A percentile compares a stretch with the other conserved stretches of the same genome.
These are phyloP conservation scores for Arctia plantaginis DNA, from an alignment of 2,888 invertebrate species.

Conservation along the genomic window DNA sequence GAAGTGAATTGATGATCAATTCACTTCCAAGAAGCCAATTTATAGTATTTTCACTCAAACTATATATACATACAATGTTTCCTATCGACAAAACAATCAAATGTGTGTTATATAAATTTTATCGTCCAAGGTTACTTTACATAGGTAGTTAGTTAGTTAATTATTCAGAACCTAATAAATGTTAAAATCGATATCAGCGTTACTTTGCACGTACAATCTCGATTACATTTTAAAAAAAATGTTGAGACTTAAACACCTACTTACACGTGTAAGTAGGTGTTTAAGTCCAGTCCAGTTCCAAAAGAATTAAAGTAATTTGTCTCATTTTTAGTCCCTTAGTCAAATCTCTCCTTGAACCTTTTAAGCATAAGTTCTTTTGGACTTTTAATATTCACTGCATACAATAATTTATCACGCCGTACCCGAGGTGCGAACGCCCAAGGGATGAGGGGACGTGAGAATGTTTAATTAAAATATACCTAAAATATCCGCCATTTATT, in stretches of 20 bases:
- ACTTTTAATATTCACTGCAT: slow-evolving; percentile 41
- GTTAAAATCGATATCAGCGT: background rate
- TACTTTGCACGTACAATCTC: background rate
- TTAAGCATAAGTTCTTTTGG: slow-evolving; percentile 24
- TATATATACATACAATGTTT: background rate
- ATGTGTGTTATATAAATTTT: background rate
- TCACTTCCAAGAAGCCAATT: background rate
- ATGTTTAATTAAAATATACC: slow-evolving; percentile 73
- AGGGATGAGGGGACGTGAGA: slow-evolving; percentile 56
- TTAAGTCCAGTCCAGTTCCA: too few species aligned
- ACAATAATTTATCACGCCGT: slow-evolving; percentile 50
- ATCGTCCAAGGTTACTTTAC: background rate
- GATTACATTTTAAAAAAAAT: background rate
- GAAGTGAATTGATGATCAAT: too few species aligned
- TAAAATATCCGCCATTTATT: slow-evolving; percentile 68
- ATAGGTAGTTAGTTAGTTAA: background rate
- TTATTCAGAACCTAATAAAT: background rate
- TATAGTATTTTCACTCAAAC: background rate
- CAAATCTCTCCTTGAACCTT: background rate
- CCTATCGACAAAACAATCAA: background rate
- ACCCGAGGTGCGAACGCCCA: slow-evolving; percentile 46
- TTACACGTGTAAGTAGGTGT: too few species aligned
- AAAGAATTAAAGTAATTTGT: background rate
- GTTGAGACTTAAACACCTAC: background rate
- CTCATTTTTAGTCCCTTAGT: background rate